These are phyloP conservation scores for Microplitis mediator DNA, from an alignment of 1,140 invertebrate species.

Conservation along the genomic window DNA sequence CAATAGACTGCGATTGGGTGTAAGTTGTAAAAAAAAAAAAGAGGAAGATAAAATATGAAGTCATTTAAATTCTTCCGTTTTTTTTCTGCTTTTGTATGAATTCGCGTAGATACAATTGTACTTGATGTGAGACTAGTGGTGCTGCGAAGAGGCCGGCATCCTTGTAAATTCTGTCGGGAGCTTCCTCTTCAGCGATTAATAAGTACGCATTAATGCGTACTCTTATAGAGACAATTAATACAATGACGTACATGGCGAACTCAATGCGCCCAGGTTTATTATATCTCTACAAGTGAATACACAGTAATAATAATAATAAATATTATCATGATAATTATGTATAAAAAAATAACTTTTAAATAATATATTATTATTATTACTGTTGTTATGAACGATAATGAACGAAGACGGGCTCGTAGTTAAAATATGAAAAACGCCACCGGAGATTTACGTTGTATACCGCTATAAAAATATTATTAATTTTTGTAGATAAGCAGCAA, in stretches of 20 bases:
- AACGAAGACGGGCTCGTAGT: constrained; percentile 10
- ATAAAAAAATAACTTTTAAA: too few relatives aligned
- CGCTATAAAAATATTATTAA: background rate
- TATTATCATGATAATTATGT: background rate
- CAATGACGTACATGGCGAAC: constrained; percentile 22
- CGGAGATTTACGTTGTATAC: constrained; percentile 1
- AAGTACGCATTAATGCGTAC: background rate
- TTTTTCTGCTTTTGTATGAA: constrained; percentile 4
- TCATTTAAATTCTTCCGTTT: background rate
- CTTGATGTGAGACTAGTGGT: background rate
- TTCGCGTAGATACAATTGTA: constrained; percentile 9
- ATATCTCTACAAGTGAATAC: too few relatives aligned
- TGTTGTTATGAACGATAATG: constrained; percentile 1
- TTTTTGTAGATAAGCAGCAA: constrained; percentile 11
- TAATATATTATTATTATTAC: background rate
- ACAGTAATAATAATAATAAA: background rate
- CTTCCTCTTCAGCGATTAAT: constrained; percentile 1
- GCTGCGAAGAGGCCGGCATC: background rate
- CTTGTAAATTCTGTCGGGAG: background rate
- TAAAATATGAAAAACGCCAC: background rate
- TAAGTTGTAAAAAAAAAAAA: background rate
- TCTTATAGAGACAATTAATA: constrained; percentile 29
- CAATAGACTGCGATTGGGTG: background rate
- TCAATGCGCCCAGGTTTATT: background rate
- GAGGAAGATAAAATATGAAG: background rate